Evolutionary conservation across 2,797 vertebrate genomes (phyloP).

Genomic region (Gallinago solitaria): DNA sequence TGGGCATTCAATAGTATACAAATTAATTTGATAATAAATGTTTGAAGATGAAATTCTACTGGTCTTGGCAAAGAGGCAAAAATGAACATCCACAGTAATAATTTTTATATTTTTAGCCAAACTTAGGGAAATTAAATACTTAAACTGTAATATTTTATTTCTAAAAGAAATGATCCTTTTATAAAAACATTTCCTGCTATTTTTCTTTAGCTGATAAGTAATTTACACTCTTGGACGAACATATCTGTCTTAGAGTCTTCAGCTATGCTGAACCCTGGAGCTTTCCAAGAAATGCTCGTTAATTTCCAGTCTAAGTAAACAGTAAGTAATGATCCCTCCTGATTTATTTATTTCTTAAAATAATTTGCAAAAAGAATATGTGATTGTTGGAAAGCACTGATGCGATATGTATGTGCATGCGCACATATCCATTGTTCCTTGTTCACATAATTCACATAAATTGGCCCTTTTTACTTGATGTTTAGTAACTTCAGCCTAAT

Average conservation of each 20-base stretch:
- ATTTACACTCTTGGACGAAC: conserved; percentile 50
- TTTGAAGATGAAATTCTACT: background rate
- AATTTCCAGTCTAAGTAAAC: conserved; percentile 65
- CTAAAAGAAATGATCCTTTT: background rate
- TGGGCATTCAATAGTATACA: background rate
- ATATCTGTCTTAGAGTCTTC: conserved; percentile 42
- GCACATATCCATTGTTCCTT: conserved; percentile 31
- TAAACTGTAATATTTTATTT: conserved; percentile 4
- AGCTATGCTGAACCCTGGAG: conserved; percentile 41
- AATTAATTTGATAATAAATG: background rate
- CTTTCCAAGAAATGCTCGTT: conserved; percentile 52
- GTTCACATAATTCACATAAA: conserved; percentile 45
- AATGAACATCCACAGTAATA: background rate
- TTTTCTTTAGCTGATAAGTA: conserved; percentile 44
- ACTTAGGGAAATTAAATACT: background rate
- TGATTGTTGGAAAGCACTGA: conserved; percentile 61
- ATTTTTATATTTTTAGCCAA: background rate
- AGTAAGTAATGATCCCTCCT: conserved; percentile 51
- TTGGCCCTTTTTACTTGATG: conserved; percentile 15
- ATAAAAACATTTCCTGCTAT: conserved; percentile 44
- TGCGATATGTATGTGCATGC: conserved; percentile 20
- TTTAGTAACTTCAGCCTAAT: conserved; percentile 4
- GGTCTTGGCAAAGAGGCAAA: background rate
- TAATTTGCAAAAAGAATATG: conserved; percentile 52
- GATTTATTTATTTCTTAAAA: conserved; percentile 63